Evolutionary conservation across 2,113 vertebrate species (phyloP).

Genomic region (Eubucco bourcierii): DNA sequence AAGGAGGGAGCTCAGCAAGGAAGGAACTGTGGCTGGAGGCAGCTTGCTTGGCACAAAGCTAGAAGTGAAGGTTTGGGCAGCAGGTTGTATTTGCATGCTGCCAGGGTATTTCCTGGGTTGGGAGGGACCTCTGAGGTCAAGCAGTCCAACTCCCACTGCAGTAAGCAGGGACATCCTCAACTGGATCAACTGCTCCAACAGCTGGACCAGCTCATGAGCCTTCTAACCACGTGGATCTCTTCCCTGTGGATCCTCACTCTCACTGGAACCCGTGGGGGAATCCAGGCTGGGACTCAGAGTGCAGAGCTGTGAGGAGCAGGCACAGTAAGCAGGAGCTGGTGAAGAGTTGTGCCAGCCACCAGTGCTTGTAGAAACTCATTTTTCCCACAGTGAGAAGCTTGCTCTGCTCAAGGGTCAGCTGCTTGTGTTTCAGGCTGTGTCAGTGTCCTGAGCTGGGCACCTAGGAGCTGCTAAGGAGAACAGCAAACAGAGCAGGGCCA

Average conservation of each 20-base stretch:
- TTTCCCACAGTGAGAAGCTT: background rate
- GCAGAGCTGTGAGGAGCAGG: background rate
- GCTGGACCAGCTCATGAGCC: background rate
- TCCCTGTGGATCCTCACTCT: fast-evolving
- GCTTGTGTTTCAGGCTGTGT: background rate
- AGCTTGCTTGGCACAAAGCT: background rate
- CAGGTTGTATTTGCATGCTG: background rate
- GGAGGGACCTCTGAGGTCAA: no score
- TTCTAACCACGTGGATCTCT: background rate
- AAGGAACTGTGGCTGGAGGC: background rate
- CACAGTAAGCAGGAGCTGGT: background rate
- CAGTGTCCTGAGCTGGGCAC: background rate
- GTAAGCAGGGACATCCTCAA: no score
- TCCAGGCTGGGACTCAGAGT: background rate
- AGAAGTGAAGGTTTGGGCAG: background rate
- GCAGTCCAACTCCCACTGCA: no score
- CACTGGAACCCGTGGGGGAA: background rate
- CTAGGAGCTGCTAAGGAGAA: background rate
- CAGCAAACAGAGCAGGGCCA: fast-evolving
- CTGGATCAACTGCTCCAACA: background rate
- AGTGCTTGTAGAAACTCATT: background rate
- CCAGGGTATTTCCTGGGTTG: background rate
- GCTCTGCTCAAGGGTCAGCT: background rate
- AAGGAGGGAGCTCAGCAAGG: background rate
- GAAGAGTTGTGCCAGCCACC: background rate